Evolutionary conservation across 2,113 vertebrate species (phyloP).

Genomic region (Cnemophilus loriae): DNA sequence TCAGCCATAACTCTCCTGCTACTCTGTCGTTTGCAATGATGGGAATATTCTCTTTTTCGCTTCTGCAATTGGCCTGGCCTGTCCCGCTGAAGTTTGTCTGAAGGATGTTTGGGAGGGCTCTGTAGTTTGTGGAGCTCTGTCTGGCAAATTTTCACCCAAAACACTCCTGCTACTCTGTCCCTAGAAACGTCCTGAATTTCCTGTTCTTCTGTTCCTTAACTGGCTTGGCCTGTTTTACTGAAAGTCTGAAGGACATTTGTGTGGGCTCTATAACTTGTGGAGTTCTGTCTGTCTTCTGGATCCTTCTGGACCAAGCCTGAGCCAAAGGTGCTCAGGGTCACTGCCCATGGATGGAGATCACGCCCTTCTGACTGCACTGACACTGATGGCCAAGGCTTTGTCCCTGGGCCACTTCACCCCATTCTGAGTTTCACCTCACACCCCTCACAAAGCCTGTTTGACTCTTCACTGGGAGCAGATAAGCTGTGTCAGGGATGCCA

Average conservation of each 20-base stretch:
- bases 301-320: neutral
- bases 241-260: neutral
- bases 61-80: neutral
- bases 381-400: neutral
- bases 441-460: neutral
- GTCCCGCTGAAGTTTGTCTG: too few species aligned
- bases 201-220: too few species aligned
- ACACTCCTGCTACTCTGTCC: too few species aligned
- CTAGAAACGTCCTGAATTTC: too few species aligned
- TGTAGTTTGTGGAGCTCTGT: neutral
- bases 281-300: neutral
- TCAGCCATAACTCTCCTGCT: too few species aligned
- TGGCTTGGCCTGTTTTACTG: neutral
- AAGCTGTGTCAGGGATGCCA: neutral
- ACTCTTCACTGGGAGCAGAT: neutral
- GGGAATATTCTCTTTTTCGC: neutral
- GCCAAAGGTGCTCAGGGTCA: neutral
- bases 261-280: neutral
- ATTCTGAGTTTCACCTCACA: neutral
- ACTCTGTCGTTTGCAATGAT: neutral
- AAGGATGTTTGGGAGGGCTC: neutral
- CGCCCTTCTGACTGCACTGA: neutral
- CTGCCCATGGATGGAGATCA: neutral
- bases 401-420: neutral
- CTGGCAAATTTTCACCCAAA: too few species aligned